Percentiles rank a stretch among this genome's conserved stretches.
phyloP scores from a whole-genome alignment of 2,797 vertebrate genomes.

The Poecile montanus region DNA sequence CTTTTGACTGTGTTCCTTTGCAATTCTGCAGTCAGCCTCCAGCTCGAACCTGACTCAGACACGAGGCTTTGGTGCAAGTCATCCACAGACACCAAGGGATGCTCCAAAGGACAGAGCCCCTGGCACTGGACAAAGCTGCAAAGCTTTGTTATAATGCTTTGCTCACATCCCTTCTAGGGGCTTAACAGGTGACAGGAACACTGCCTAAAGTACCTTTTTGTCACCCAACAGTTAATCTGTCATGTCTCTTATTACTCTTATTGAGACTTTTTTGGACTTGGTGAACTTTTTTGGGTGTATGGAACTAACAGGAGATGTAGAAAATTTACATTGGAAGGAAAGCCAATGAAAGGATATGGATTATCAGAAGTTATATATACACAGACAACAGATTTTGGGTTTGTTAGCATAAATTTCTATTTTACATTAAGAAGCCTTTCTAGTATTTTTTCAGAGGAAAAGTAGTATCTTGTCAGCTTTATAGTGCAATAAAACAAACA shows the following conservation, averaged over 20 bases:
- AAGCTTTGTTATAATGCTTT: background rate
- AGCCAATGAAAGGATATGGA: background rate
- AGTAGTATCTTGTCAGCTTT: background rate
- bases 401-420: conserved; percentile 11
- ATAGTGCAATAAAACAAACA: background rate
- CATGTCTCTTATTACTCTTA: background rate
- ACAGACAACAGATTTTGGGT: background rate
- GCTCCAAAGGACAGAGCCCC: background rate
- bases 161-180: background rate
- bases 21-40: background rate
- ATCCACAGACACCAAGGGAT: background rate
- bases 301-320: background rate
- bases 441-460: conserved; percentile 11
- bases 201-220: background rate
- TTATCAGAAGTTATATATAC: background rate
- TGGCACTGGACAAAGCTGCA: background rate
- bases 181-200: background rate
- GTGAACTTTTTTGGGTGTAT: background rate
- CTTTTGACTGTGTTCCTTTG: background rate
- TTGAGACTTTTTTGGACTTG: background rate
- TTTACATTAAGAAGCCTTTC: conserved; percentile 24
- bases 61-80: background rate
- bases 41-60: background rate
- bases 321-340: background rate
- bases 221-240: background rate